Base-by-base conservation (phyloP, 2,113 vertebrate species). In the Podarcis cretensis region DNA sequence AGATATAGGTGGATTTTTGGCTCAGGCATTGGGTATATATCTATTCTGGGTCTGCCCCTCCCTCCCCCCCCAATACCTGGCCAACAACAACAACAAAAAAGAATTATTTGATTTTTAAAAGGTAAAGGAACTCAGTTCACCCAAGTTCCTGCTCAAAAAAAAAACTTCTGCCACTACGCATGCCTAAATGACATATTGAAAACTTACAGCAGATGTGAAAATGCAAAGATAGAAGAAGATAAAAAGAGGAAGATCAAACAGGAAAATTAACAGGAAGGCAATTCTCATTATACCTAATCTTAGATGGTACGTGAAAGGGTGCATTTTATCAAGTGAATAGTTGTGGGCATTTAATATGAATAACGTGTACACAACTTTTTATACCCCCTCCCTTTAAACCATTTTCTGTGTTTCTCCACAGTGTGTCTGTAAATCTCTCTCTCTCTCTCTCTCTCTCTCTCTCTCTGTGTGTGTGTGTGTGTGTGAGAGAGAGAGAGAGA, bases 401-500 rank as follows among this genome's bases (percentile, higher is more conserved):
- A 77, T 3, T 84, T 83, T 37, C 79, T 85, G 90, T 43, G 32
- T 79, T 87, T 85, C 5, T 75, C 14, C 16, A 32, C n/a, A 74
- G 73, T 74, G n/a, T 16, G 18, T 35, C 12, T 35, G 8, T 18
- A 75, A 35, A 54, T 54, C 48, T 54, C 48, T 37, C 32, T 43
- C 6, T 43, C 6, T 43, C 35, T 35, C 35, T 35, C 35, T 35
- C 35, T 35, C 35, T n/a, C n/a, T n/a, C n/a, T n/a, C n/a, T n/a
- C n/a, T n/a, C n/a, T n/a, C n/a, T n/a, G 54, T 63, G 54, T 83
- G 21, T 57, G 20, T 78, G 87, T 54, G 3, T 54, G 6, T 79
- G 35, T 37, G 35, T 37, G 54, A 37, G 37, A 37, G 37, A 10
- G 48, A 48, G 48, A 48, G 48, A 54, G 48, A 48, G 9, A 48